phyloP scores from a whole-genome alignment of 2,888 invertebrate species.

The Noctua fimbriata region DNA sequence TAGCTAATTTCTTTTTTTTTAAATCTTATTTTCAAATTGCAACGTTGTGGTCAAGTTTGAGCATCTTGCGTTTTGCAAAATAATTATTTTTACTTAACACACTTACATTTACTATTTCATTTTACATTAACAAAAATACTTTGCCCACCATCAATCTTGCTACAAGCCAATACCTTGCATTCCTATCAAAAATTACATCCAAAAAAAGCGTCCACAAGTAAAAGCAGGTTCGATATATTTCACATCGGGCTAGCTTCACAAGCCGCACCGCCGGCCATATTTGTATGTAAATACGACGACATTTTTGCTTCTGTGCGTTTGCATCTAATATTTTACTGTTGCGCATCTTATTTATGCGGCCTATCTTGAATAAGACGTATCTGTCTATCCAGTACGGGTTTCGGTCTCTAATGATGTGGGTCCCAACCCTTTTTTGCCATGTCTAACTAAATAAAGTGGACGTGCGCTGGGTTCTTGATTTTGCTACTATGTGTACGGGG shows the following conservation, averaged over 20 bases:
- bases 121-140: background rate
- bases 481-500: conserved; percentile 69
- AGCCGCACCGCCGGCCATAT: conserved; percentile 75
- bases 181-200: conserved; percentile 52
- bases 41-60: background rate
- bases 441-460: conserved; percentile 84
- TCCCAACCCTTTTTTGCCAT: conserved; percentile 83
- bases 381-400: conserved; percentile 80
- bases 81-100: background rate
- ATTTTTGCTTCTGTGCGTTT: conserved; percentile 87
- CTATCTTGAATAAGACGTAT: conserved; percentile 83
- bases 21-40: background rate
- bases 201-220: conserved; percentile 42
- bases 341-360: conserved; percentile 85
- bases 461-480: conserved; percentile 79
- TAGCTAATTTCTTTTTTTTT: background rate
- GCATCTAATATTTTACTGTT: conserved; percentile 87
- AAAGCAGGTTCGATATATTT: conserved; percentile 52
- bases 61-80: background rate
- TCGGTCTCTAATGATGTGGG: conserved; percentile 86
- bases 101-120: background rate
- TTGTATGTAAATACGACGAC: conserved; percentile 84
- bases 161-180: conserved; percentile 5
- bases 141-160: background rate
- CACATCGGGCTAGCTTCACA: conserved; percentile 53